Evolutionary conservation across 2,113 vertebrate genomes (phyloP), one percentile per base, ranked within the genome.

Genomic region (Strigops habroptila): DNA sequence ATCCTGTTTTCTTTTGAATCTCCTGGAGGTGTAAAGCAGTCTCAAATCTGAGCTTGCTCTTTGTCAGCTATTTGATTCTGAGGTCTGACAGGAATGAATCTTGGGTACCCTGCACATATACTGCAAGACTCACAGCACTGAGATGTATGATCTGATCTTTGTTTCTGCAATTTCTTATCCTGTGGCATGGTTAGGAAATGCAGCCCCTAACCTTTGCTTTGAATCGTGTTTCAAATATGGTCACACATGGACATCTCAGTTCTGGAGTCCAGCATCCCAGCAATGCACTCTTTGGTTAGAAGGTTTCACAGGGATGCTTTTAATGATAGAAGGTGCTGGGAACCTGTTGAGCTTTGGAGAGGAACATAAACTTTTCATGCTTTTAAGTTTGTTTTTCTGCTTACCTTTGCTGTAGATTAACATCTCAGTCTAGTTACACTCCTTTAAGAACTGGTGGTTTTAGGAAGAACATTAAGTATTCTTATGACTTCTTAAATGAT

Each of bases 401-500:
- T 83, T 27, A 4, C 51, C 30, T 89, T 39, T 23, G 67, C 9
- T 63, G 93, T 83, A 59, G 51, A 67, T 9, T 44, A 46, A 14
- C 22, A 48, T 5, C 39, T 49, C 52, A 16, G 55, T 14, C 68
- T 1, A 17, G 55, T 33, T 14, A 35, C 19, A 55, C 8, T 7
- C 2, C 41, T 57, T 14, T 1, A 48, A 28, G 55, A 84, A 7
- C 14, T 28, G 17, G 13, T 22, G 14, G 3, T 91, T 87, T 62
- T 3, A 57, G 46, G 53, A 55, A 53, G 37, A 63, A 49, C n/a
- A 35, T 18, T 2, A 12, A 62, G 23, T n/a, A 43, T 6, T 12
- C 14, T 14, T 2, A 0, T 24, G 75, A 3, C 35, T 62, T 14
- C 37, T 51, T 8, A 3, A 33, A n/a, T 18, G 27, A 5, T 18